Evolutionary conservation across 2,888 invertebrate genomes (phyloP), one percentile per base, ranked within the genome.

Genomic region (Palloptera scutellata): DNA sequence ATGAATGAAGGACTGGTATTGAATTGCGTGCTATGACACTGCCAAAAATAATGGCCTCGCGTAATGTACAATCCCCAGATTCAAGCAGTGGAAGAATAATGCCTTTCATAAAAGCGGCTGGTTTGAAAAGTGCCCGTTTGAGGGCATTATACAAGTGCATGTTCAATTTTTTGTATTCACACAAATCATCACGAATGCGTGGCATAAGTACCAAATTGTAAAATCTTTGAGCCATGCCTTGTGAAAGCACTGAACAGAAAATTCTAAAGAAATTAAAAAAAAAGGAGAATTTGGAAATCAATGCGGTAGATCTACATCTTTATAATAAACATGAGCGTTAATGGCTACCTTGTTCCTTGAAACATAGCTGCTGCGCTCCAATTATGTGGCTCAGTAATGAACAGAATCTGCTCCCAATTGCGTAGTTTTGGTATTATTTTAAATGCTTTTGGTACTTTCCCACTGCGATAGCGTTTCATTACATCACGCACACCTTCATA

Each of bases 361-460:
- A 96, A 98, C 93, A 99, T 94, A 0, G 98, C 95, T 54, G 98
- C 98, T 3, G 99, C 97, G 64, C 96, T 94, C 99, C 99, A 99
- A 53, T 89, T 90, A n/a, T 94, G 91, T 10, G 99, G 98, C 84
- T 95, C 94, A 30, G 94, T 94, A 40, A 95, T 87, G 75, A 92
- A 92, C 20, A 95, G 84, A 75, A 95, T 90, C 85, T 97, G 95
- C 82, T 97, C 97, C 98, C 98, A 98, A 84, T 97, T 97, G 67
- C 89, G 88, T 66, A 98, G 87, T 81, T 91, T 91, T 3, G 98
- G 98, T 71, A 99, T 90, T 79, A 97, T 91, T 88, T 99, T 99
- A 83, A 99, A 98, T 1, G 98, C 97, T 84, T 99, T 98, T 0
- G 99, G 99, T 45, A 99, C 86, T 86, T 97, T 97, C 30, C 99